Evolutionary conservation across 2,888 invertebrate genomes (phyloP).

Genomic region (Polydrusus pterygomalis): DNA sequence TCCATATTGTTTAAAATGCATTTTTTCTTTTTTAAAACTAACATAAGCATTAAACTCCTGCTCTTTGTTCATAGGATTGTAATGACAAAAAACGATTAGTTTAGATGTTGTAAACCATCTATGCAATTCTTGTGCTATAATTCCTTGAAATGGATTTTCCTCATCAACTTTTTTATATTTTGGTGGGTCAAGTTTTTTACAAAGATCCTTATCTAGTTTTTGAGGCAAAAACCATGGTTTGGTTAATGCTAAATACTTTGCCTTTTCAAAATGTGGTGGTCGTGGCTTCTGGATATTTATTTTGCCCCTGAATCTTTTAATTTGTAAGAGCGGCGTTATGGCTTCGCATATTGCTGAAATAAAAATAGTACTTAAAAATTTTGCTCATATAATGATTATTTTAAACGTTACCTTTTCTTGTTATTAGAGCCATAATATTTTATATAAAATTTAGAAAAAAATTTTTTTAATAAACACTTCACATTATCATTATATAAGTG

Average conservation of each 20-base stretch:
- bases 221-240: conserved; percentile 77
- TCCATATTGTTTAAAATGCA: conserved; percentile 82
- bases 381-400: neutral
- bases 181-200: conserved; percentile 66
- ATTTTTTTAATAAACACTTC: neutral
- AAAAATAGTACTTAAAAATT: neutral
- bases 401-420: conserved; percentile 54
- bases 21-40: conserved; percentile 78
- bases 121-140: conserved; percentile 82
- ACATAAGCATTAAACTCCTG: conserved; percentile 80
- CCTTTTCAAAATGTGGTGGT: conserved; percentile 81
- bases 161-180: conserved; percentile 64
- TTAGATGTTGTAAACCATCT: conserved; percentile 83
- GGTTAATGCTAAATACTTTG: conserved; percentile 78
- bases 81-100: conserved; percentile 83
- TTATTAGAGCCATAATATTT: conserved; percentile 56
- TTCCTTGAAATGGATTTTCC: conserved; percentile 82
- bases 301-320: conserved; percentile 82
- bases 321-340: conserved; percentile 67
- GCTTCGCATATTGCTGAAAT: conserved; percentile 60
- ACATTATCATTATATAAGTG: no score
- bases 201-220: conserved; percentile 73
- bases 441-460: neutral
- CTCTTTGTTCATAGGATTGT: conserved; percentile 81
- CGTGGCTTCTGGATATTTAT: conserved; percentile 86